Evolutionary conservation across 2,797 vertebrate genomes (phyloP), one percentile per base, ranked within the genome.

Genomic region (Margarornis squamiger): DNA sequence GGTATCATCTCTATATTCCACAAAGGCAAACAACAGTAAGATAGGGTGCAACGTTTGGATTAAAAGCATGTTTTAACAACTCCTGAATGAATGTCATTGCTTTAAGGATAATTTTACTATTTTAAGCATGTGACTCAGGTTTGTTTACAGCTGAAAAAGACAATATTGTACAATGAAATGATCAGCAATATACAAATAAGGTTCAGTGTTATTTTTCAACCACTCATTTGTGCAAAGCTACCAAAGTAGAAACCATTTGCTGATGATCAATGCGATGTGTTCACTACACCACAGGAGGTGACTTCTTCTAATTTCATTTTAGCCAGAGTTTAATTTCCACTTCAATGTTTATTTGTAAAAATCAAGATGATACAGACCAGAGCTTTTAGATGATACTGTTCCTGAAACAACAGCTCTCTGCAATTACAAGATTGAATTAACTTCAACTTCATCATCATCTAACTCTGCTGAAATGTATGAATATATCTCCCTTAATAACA

Each of bases 321-420:
- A 91, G 21, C 43, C 54, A 66, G 79, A 79, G 36, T 86, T 83
- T 77, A 83, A 90, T 95, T 91, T 86, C 76, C 68, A 80, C 34
- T 85, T 96, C 96, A 88, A 3, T 46, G 21, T 88, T 91, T 94
- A 95, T 96, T 94, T 92, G 78, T 90, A 93, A 96, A 91, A 68
- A 89, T 75, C 79, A 80, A 74, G 59, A 63, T 86, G 94, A 95
- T 77, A 93, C 0, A 30, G 57, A 83, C 75, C 96, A 96, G 91
- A 80, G 91, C 79, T 90, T 90, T 80, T 18, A 51, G 68, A 88
- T 77, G 29, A 71, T 86, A 39, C 34, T 74, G 54, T 74, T 91
- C 49, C 78, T 77, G 85, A 94, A 96, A 92, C 68, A 89, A 86
- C 14, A 90, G 65, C 34, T 92, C 81, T 91, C 61, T 93, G 49